phyloP scores from a whole-genome alignment of 2,113 vertebrate species.

The Apteryx owenii region DNA sequence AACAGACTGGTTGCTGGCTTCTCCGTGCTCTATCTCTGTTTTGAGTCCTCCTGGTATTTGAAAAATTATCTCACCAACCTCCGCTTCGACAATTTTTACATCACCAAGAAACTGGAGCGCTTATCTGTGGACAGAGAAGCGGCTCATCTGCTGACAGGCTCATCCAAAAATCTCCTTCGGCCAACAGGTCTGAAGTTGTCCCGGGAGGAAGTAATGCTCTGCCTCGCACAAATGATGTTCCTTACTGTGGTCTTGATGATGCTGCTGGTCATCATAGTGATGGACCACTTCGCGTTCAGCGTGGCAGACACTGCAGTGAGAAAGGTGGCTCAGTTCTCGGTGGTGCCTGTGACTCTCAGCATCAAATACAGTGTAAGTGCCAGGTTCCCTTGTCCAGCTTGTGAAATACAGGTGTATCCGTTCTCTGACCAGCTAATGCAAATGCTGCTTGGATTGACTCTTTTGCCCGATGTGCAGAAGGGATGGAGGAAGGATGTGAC shows the following conservation, averaged over 20 bases:
- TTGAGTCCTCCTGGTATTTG: constrained; percentile 83
- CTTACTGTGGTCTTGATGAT: constrained; percentile 80
- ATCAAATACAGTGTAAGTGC: constrained; percentile 82
- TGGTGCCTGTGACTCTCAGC: constrained; percentile 73
- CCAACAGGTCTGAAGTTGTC: constrained; percentile 75
- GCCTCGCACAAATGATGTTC: constrained; percentile 74
- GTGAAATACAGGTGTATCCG: background rate
- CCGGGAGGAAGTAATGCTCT: constrained; percentile 76
- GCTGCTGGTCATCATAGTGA: constrained; percentile 70
- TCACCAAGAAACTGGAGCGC: constrained; percentile 71
- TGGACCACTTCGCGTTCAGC: constrained; percentile 82
- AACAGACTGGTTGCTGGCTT: constrained; percentile 82
- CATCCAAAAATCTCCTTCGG: constrained; percentile 64
- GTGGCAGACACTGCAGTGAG: constrained; percentile 70
- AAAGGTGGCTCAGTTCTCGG: constrained; percentile 82
- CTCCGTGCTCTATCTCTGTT: constrained; percentile 78
- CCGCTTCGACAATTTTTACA: constrained; percentile 85
- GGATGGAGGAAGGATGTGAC: background rate
- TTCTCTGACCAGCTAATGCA: background rate
- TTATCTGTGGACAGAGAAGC: constrained; percentile 45
- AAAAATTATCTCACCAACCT: constrained; percentile 86
- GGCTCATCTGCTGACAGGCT: constrained; percentile 18
- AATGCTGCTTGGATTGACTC: background rate
- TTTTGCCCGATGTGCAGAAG: background rate
- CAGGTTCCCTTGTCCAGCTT: background rate